phyloP scores from a whole-genome alignment of 23 tunicate species.

The Trididemnum nubilum region DNA sequence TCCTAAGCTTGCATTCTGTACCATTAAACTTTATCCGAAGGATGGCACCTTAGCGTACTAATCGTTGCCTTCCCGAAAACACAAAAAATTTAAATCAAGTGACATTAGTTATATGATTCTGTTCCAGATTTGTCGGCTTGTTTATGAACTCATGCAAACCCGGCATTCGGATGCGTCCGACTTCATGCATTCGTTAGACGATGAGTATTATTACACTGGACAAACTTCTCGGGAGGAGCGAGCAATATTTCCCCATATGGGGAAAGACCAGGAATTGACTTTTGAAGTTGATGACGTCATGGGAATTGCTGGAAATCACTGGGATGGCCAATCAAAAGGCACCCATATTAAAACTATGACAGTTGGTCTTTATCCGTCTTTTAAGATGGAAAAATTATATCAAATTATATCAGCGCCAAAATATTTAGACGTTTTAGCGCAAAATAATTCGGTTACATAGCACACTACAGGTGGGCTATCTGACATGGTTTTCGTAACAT shows the following conservation, averaged over 20 bases:
- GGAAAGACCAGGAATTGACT: conserved; percentile 30
- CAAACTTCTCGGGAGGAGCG: conserved; percentile 57
- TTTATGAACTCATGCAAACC: conserved; percentile 88
- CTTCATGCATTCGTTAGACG: conserved; percentile 71
- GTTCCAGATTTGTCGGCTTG: conserved; percentile 80
- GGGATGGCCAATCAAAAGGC: conserved; percentile 92
- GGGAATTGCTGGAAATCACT: conserved; percentile 86
- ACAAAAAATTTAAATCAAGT: too few species aligned
- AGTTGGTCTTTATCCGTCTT: conserved; percentile 81
- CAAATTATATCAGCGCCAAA: neutral
- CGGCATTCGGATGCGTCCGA: conserved; percentile 76
- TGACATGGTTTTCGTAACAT: too few species aligned
- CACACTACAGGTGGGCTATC: too few species aligned
- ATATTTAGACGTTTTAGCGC: neutral
- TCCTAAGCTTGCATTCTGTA: too few species aligned
- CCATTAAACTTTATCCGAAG: too few species aligned
- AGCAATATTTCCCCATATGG: conserved; percentile 45
- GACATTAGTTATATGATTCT: neutral
- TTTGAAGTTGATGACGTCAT: conserved; percentile 68
- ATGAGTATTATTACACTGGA: conserved; percentile 82
- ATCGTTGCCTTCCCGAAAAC: too few species aligned
- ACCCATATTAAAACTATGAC: conserved; percentile 34
- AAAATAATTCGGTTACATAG: too few species aligned
- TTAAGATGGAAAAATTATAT: conserved; percentile 52
- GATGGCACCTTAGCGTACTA: too few species aligned